These are phyloP conservation scores for Pelochelys cantorii DNA, from an alignment of 2,797 vertebrate genomes.

Conservation along the genomic window DNA sequence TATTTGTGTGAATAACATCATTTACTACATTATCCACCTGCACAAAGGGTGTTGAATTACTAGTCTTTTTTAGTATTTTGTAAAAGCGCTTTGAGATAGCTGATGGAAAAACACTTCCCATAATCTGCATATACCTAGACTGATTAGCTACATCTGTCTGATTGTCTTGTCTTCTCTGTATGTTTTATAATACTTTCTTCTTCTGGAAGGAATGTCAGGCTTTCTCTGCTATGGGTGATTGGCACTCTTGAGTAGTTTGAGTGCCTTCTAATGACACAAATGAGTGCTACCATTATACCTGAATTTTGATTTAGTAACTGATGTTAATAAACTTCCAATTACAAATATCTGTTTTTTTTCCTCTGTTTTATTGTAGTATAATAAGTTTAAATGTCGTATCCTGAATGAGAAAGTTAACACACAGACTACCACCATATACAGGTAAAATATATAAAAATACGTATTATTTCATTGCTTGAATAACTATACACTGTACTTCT, in stretches of 20 bases:
- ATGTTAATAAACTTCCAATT: background rate
- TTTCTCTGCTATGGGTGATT: background rate
- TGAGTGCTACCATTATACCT: background rate
- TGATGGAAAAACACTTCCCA: background rate
- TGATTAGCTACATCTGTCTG: background rate
- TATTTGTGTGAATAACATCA: background rate
- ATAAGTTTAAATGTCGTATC: constrained; percentile 96
- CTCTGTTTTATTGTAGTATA: constrained; percentile 84
- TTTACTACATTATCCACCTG: background rate
- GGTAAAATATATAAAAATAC: constrained; percentile 76
- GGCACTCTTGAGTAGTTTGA: background rate
- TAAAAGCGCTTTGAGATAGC: background rate
- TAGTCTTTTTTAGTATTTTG: background rate
- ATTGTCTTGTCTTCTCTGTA: background rate
- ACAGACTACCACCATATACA: constrained; percentile 93
- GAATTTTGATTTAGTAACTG: background rate
- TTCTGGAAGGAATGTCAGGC: background rate
- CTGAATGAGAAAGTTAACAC: constrained; percentile 94
- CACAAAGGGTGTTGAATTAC: background rate
- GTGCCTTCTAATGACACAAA: background rate
- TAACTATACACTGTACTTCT: background rate
- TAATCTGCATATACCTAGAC: background rate
- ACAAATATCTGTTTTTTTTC: background rate
- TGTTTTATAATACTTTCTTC: background rate
- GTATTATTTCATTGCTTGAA: background rate